Base-by-base conservation (phyloP, 2,797 vertebrate species). In the Brachymystax lenok region DNA sequence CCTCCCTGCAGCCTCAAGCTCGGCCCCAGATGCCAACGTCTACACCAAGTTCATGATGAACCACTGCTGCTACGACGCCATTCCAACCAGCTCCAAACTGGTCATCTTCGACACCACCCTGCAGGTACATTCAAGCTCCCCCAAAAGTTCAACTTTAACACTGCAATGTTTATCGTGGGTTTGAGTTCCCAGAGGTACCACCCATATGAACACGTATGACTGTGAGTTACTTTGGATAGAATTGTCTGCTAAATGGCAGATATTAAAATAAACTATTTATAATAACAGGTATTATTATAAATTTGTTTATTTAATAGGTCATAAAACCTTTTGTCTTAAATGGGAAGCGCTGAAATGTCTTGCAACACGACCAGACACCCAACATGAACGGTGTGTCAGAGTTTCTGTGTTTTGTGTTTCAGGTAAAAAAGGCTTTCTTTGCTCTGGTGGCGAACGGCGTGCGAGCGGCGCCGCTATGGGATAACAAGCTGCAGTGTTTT, bases 361-460 rank as follows among this genome's bases (percentile, higher is more conserved):
- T 46, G 10, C 40, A 46, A 46, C 40, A 35, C 1, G n/a, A 19
- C 16, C 5, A n/a, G 56, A 59, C 56, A 6, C 5, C 19, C 52
- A 4, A 56, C 2, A 0, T 19, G 5, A n/a, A 19, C 54, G 12
- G 33, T 70, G 51, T 69, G 1, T 50, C 51, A n/a, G 35, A 46
- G 10, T 46, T 12, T 51, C 30, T 27, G 19, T 64, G 28, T 66
- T 35, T 13, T 71, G 4, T 84, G 28, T 61, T 82, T 2, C 90
- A 99, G 98, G 98, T 99, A 61, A 99, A 98, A 89, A 98, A 98
- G 91, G 98, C 98, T 35, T 99, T 99, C 92, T 99, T 99, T 78
- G 98, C 98, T 67, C 93, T 99, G 89, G 97, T 99, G 83, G 96
- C 97, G 54, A 99, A 98, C 7, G 97, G 98, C 50, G 96, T 99